Conservation (phyloP, 2,888 invertebrate genomes). For the Octonoba sinensis region DNA sequence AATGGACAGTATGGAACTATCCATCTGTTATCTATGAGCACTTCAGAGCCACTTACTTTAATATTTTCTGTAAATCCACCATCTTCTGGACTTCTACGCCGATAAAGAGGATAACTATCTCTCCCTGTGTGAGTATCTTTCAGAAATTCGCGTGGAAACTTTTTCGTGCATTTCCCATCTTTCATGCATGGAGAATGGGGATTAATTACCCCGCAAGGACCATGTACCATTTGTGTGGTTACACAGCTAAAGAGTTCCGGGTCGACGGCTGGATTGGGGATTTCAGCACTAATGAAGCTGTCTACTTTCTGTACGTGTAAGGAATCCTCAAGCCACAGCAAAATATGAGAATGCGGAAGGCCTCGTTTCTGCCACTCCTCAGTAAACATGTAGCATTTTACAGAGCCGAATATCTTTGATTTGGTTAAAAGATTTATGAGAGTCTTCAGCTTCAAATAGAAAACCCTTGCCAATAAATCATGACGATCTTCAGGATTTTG, state of each 20-base stretch:
- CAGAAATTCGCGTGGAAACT: not conserved
- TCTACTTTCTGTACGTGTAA: too few relatives aligned
- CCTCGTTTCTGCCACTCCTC: slow-evolving; percentile 67
- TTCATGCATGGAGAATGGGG: slow-evolving; percentile 34
- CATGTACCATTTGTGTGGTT: slow-evolving; percentile 26
- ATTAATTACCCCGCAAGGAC: slow-evolving; percentile 25
- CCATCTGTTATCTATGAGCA: not conserved
- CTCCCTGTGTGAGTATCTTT: not conserved
- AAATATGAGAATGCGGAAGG: slow-evolving; percentile 47
- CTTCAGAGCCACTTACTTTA: not conserved
- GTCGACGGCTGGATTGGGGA: slow-evolving; percentile 32
- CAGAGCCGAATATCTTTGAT: slow-evolving; percentile 66
- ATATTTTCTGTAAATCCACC: not conserved
- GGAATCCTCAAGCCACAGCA: too few relatives aligned
- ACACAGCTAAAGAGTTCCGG: slow-evolving; percentile 15
- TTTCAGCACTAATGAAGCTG: too few relatives aligned
- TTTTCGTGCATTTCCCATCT: slow-evolving; percentile 14
- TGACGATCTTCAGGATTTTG: slow-evolving; percentile 68
- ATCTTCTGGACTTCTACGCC: slow-evolving; percentile 9
- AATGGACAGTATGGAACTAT: slow-evolving; percentile 11
- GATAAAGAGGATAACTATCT: slow-evolving; percentile 10
- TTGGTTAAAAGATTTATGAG: slow-evolving; percentile 15
- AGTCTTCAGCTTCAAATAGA: slow-evolving; percentile 66
- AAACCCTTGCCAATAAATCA: slow-evolving; percentile 70
- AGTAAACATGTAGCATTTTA: slow-evolving; percentile 62